Evolutionary conservation across 2,113 vertebrate genomes (phyloP).

Genomic region (Ciconia stormi): DNA sequence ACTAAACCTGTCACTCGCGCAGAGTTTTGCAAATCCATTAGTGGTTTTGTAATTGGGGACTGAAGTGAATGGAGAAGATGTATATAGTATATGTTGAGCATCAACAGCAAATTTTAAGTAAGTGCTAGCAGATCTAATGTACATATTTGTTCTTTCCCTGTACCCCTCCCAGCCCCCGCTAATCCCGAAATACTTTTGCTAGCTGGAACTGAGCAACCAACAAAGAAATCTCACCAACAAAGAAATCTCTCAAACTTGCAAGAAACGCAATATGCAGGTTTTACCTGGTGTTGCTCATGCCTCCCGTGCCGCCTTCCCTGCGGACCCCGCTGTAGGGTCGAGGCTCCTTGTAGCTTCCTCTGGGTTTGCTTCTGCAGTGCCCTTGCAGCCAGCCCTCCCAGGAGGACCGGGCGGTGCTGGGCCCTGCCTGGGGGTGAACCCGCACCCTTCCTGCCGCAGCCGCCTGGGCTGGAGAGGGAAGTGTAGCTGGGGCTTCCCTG

Average conservation of each 20-base stretch:
- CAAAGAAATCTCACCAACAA: neutral
- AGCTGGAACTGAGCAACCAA: neutral
- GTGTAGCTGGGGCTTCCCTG: neutral
- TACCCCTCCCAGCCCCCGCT: neutral
- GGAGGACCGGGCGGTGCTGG: neutral
- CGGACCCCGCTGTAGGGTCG: fast-evolving
- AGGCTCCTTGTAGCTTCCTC: neutral
- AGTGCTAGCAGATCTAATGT: neutral
- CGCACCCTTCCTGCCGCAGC: neutral
- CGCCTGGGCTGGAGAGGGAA: neutral
- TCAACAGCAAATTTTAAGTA: neutral
- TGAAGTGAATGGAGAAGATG: neutral
- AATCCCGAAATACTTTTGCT: neutral
- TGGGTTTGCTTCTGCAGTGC: too few species aligned
- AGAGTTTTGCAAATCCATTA: neutral
- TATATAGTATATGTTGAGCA: neutral
- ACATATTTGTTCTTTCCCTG: neutral
- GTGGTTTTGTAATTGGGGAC: neutral
- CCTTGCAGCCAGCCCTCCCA: neutral
- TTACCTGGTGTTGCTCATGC: fast-evolving
- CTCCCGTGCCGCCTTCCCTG: neutral
- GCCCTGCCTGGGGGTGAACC: neutral
- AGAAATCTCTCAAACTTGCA: neutral
- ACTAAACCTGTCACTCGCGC: neutral
- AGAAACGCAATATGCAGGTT: fast-evolving